These are phyloP conservation scores for Patella pellucida DNA, from an alignment of 2,888 invertebrate species.

Conservation along the genomic window DNA sequence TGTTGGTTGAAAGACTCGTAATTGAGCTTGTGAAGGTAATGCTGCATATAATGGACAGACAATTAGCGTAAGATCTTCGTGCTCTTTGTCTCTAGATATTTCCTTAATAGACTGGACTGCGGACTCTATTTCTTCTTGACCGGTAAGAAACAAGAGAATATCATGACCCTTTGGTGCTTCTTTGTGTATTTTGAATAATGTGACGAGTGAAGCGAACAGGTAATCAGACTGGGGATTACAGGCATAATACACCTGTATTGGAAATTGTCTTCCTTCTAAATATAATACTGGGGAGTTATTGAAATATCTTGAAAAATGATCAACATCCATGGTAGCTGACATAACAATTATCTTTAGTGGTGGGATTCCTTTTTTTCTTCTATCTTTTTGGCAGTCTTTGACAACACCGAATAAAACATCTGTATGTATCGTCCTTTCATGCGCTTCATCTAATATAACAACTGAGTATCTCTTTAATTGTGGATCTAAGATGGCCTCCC, in stretches of 20 bases:
- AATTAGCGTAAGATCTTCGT: constrained; percentile 76
- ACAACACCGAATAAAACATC: constrained; percentile 95
- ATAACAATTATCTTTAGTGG: constrained; percentile 80
- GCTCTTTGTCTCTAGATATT: constrained; percentile 77
- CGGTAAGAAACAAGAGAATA: constrained; percentile 92
- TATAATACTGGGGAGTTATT: constrained; percentile 88
- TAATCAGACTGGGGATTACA: constrained; percentile 79
- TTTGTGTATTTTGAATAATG: constrained; percentile 90
- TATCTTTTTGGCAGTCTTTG: constrained; percentile 85
- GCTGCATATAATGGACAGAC: constrained; percentile 79
- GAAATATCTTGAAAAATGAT: constrained; percentile 91
- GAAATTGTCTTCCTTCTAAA: constrained; percentile 89
- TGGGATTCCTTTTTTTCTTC: constrained; percentile 71
- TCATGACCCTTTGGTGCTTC: constrained; percentile 86
- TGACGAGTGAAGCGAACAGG: constrained; percentile 84
- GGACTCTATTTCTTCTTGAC: constrained; percentile 94
- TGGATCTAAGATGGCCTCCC: constrained; percentile 84
- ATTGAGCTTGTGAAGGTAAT: constrained; percentile 73
- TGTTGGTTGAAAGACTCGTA: constrained; percentile 73
- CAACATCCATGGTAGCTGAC: constrained; percentile 97
- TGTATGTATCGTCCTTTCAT: constrained; percentile 93
- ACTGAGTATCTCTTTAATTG: constrained; percentile 79
- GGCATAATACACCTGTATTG: constrained; percentile 73
- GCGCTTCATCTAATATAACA: constrained; percentile 93
- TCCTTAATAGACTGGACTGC: constrained; percentile 68